phyloP scores from a whole-genome alignment of 2,113 vertebrate genomes.

The Lagopus leucura region DNA sequence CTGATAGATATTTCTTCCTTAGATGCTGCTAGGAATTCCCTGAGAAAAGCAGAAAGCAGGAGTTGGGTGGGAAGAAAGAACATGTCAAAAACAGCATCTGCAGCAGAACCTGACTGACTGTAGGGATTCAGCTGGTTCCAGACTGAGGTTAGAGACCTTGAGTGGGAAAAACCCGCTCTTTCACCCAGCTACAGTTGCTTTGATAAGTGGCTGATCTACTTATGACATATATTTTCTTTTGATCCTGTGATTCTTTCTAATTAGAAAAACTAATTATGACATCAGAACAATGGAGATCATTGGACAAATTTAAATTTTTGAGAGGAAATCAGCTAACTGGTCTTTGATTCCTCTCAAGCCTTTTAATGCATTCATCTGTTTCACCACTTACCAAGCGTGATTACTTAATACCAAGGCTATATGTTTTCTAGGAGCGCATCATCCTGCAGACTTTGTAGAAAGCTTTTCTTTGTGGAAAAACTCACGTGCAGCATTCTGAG shows the following conservation, averaged over 20 bases:
- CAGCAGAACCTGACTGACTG: not conserved
- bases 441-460: not conserved
- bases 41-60: not conserved
- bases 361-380: not conserved
- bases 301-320: not conserved
- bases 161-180: not conserved
- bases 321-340: not conserved
- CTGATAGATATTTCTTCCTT: not conserved
- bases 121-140: not conserved
- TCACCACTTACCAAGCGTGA: not conserved
- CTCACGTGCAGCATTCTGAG: not conserved
- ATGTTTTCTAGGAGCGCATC: not conserved
- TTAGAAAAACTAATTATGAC: not conserved
- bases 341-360: not conserved
- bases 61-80: not conserved
- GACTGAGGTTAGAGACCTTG: not conserved
- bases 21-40: not conserved
- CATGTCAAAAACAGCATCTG: fast-evolving
- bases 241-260: not conserved
- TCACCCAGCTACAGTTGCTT: not conserved
- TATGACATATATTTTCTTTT: not conserved
- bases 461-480: not conserved
- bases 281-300: not conserved
- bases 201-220: not conserved
- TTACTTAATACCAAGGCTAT: not conserved